Conservation (phyloP, 2,888 invertebrate genomes). For the Drosophila tripunctata region DNA sequence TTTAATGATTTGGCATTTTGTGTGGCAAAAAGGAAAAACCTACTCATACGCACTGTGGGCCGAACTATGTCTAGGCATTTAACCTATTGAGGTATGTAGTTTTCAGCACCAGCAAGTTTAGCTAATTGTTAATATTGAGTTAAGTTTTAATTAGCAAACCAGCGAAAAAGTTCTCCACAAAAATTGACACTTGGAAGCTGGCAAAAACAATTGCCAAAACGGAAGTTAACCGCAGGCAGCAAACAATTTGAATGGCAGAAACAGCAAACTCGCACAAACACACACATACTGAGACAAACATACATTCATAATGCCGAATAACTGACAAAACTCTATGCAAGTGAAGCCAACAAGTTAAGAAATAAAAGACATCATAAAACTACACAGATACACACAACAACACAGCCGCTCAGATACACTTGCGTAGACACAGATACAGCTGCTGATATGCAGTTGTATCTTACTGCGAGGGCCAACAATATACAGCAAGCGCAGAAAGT, state of each 20-base stretch:
- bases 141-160: constrained; percentile 9
- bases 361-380: constrained; percentile 39
- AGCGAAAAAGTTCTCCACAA: not conserved
- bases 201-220: constrained; percentile 53
- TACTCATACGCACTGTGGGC: constrained; percentile 23
- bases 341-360: constrained; percentile 64
- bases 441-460: constrained; percentile 20
- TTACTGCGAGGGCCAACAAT: constrained; percentile 55
- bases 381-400: constrained; percentile 11
- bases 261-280: not conserved
- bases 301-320: constrained; percentile 26
- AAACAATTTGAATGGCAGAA: constrained; percentile 10
- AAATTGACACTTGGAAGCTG: constrained; percentile 22
- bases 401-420: constrained; percentile 27
- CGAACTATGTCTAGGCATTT: not conserved
- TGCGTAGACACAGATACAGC: constrained; percentile 17
- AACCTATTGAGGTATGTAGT: constrained; percentile 14
- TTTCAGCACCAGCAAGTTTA: not conserved
- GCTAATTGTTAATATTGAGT: constrained; percentile 7
- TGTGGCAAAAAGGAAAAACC: constrained; percentile 11
- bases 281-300: not conserved
- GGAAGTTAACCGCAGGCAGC: constrained; percentile 45
- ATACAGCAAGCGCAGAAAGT: constrained; percentile 68
- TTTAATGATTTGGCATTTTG: constrained; percentile 61
- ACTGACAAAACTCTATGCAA: constrained; percentile 50